Percentiles rank a stretch among this genome's conserved stretches.
Conservation (phyloP, 2,797 vertebrate species). For the Amblyraja radiata region DNA sequence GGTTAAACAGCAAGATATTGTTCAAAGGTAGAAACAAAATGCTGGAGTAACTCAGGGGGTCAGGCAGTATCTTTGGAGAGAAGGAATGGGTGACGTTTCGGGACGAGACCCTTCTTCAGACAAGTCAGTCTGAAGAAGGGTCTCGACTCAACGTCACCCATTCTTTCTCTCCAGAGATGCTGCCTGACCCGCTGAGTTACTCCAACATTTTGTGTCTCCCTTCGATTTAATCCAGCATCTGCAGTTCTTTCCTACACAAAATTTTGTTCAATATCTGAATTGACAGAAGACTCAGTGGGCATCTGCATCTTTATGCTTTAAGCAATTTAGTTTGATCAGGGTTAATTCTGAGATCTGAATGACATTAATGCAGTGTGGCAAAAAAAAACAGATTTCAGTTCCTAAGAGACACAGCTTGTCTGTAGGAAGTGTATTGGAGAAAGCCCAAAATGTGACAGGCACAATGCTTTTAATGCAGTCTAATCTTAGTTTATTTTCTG, state of each 20-base stretch:
- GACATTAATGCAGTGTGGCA: slow-evolving; percentile 18
- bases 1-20: background rate
- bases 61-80: no score
- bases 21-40: background rate
- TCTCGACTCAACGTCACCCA: no score
- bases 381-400: slow-evolving; percentile 13
- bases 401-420: background rate
- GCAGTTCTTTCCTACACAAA: no score
- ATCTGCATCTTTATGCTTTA: background rate
- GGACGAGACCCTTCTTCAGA: no score
- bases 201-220: no score
- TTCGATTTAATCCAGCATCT: no score
- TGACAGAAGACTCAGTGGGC: background rate
- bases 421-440: background rate
- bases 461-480: slow-evolving; percentile 3
- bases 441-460: background rate
- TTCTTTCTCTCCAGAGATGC: no score
- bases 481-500: background rate
- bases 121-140: no score
- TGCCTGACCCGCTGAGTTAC: no score
- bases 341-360: background rate
- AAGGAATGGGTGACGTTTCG: no score
- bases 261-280: background rate
- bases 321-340: background rate
- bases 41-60: no score